Evolutionary conservation across 2,888 invertebrate genomes (phyloP), one percentile per base, ranked within the genome.

Genomic region (Arge pagana): DNA sequence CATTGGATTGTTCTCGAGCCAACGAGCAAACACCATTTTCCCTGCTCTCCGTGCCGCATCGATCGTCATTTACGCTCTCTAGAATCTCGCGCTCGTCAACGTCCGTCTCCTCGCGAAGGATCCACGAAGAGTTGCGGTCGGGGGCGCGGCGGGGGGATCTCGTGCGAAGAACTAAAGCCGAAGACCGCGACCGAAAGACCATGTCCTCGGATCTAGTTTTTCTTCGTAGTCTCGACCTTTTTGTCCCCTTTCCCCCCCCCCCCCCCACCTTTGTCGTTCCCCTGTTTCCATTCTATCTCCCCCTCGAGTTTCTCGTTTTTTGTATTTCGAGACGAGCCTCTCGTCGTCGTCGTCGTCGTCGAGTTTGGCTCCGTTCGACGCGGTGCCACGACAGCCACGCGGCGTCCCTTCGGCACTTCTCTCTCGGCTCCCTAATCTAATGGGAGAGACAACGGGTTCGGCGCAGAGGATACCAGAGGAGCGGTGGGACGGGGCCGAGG

Each of bases 131-230:
- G n/a, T n/a, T n/a, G n/a, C 15, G 39, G 26, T 11, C 5, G 10
- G 10, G 30, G 18, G 8, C 26, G 33, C 33, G 45, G 13, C 30
- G 13, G 26, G 16, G 35, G 43, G 35, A 33, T 35, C 6, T 35
- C 31, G 53, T 42, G 50, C 33, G 53, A 33, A 43, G 57, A 48
- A 55, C 50, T 55, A 58, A 59, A 15, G 15, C 39, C 16, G 10
- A 15, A 63, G 71, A 71, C 73, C 72, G 71, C 73, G 71, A 67
- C 67, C 65, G 61, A 68, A 67, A 62, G 68, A 66, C 61, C 69
- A 63, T 68, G 73, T 72, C 66, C 66, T 62, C 57, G 59, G 50
- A 55, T 60, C 54, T 48, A 54, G 57, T 59, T 56, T 45, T 45
- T 55, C 58, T 61, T 57, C 50, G 1, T 30, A 4, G 24, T 41